Evolutionary conservation across 2,113 vertebrate species (phyloP), one percentile per base, ranked within the genome.

Genomic region (Empidonax traillii): DNA sequence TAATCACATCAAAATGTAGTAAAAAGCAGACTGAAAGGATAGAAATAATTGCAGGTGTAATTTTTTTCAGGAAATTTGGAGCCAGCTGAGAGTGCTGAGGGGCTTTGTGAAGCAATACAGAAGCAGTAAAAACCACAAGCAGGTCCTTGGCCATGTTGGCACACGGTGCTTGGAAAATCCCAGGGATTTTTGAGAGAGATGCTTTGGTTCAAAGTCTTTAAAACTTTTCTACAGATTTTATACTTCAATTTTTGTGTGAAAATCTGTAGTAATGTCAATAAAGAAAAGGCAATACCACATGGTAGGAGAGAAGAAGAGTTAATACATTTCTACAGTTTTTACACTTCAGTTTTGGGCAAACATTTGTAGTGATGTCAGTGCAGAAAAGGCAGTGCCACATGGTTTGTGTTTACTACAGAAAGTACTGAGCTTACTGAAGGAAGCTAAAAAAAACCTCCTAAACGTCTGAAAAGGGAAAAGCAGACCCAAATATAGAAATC

Each of bases 231-330:
- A 44, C 35, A 59, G 37, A 58, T 37, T 15, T 46, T 25, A 28
- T 17, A 4, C 20, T 31, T 25, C 13, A 25, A 4, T 0, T 49
- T 72, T 73, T 46, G 10, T 4, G 37, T 4, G 2, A 62, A 85
- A 62, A 35, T 39, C 52, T 52, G 31, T 18, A 49, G 46, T 16
- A 30, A 30, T 3, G 20, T 17, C 37, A 63, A 2, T 21, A 21
- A 23, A 14, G 33, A 47, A 41, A 65, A 59, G 56, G 56, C 28
- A 30, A 10, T 14, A 27, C 13, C 9, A 8, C 18, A 1, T 6
- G 31, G 43, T 20, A 25, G 31, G 53, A 53, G 21, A 24, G 17
- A 28, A 25, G 5, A 55, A 52, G 37, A 14, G 5, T 22, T 65
- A 33, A 31, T 46, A 33, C 2, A 52, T 21, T 62, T 25, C 58